These are phyloP conservation scores for Pentalonia nigronervosa DNA, from an alignment of 1,140 invertebrate species.

Conservation along the genomic window DNA sequence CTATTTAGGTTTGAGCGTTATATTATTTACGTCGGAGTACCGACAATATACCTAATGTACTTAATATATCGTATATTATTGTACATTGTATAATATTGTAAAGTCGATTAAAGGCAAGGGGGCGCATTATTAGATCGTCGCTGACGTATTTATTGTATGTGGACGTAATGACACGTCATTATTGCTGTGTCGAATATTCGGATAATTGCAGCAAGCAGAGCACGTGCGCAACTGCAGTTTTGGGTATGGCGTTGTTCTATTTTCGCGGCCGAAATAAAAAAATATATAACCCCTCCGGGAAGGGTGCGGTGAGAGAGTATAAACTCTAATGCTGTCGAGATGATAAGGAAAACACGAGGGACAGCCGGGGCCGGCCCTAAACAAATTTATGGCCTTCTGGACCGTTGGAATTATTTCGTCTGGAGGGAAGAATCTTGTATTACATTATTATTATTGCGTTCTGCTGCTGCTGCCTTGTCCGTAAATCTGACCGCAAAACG, in stretches of 20 bases:
- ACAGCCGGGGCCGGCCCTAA: conserved; percentile 55
- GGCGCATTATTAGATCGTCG: no score
- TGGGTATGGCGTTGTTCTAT: background rate
- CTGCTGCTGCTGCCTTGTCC: conserved; percentile 45
- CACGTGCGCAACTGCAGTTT: background rate
- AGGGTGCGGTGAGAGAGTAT: background rate
- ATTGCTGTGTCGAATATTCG: background rate
- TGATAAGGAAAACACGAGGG: conserved; percentile 58
- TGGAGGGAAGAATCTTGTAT: conserved; percentile 58
- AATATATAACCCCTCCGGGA: background rate
- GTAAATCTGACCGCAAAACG: conserved; percentile 58
- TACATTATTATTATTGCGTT: conserved; percentile 58
- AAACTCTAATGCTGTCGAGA: conserved; percentile 54
- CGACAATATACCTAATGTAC: background rate
- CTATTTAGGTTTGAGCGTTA: background rate
- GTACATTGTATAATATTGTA: background rate
- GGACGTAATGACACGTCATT: no score
- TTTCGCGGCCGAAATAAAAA: background rate
- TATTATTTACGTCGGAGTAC: no score
- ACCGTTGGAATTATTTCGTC: conserved; percentile 57
- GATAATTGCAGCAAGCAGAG: background rate
- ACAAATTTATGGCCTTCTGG: conserved; percentile 58
- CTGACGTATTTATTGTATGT: background rate
- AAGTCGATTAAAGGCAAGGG: background rate
- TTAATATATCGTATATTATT: background rate